Evolutionary conservation across 2,797 vertebrate species (phyloP).

Genomic region (Lithobates sylvaticus): DNA sequence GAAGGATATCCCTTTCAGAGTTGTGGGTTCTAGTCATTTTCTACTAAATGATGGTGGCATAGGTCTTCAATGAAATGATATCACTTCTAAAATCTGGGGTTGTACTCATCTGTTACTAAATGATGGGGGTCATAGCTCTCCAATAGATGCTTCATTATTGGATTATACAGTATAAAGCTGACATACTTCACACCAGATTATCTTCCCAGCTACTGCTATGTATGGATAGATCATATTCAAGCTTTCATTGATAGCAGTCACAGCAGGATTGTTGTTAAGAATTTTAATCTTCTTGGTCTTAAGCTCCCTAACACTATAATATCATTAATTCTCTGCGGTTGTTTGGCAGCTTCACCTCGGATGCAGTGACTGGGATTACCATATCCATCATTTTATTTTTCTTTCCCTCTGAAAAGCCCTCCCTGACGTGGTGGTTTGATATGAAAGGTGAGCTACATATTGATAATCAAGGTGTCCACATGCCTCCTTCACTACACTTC

Average conservation of each 20-base stretch:
- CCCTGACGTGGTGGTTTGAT: conserved; percentile 93
- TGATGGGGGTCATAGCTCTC: background rate
- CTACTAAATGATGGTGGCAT: too few relatives aligned
- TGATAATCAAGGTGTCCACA: background rate
- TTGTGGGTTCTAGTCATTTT: too few relatives aligned
- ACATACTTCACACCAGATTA: background rate
- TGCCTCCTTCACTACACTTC: background rate
- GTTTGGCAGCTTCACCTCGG: conserved; percentile 87
- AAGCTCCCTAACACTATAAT: conserved; percentile 16
- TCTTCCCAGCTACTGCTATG: background rate
- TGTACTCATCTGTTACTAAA: too few relatives aligned
- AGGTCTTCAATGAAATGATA: too few relatives aligned
- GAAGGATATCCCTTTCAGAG: too few relatives aligned
- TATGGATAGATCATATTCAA: background rate
- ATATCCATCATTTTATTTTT: conserved; percentile 92
- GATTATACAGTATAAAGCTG: background rate
- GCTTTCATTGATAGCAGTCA: background rate
- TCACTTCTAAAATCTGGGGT: too few relatives aligned
- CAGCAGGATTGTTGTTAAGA: conserved; percentile 11
- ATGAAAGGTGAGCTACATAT: conserved; percentile 79
- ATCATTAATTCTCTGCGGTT: conserved; percentile 61
- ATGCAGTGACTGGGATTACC: conserved; percentile 92
- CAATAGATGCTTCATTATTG: background rate
- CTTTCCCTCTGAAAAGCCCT: conserved; percentile 94
- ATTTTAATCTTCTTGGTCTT: conserved; percentile 42